Evolutionary conservation across 2,888 invertebrate species (phyloP).

Genomic region (Microplitis deprimator): DNA sequence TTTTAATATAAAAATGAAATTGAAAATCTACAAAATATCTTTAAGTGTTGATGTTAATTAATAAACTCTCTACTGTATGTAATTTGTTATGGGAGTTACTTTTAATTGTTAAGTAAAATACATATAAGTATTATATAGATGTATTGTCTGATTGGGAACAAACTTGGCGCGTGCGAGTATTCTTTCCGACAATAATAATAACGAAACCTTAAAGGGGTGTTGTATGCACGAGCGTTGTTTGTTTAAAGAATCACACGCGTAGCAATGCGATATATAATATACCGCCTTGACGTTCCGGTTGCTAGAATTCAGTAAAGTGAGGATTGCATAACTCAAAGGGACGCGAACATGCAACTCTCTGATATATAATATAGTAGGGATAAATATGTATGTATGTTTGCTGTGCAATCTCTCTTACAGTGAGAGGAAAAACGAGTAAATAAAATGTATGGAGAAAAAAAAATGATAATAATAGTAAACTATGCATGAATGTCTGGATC

Average conservation of each 20-base stretch:
- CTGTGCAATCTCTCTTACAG: conserved; percentile 7
- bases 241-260: conserved; percentile 29
- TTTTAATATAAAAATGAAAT: not conserved
- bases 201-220: conserved; percentile 28
- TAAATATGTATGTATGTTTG: conserved; percentile 3
- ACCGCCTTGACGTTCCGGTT: conserved; percentile 23
- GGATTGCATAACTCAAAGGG: conserved; percentile 45
- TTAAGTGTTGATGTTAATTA: not conserved
- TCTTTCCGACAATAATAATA: conserved; percentile 2
- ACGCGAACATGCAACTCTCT: not conserved
- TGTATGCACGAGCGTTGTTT: conserved; percentile 13
- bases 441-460: conserved; percentile 2
- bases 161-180: conserved; percentile 33
- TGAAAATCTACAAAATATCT: not conserved
- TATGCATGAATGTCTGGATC: conserved; percentile 29
- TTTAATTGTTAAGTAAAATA: not conserved
- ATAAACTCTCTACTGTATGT: not conserved
- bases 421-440: not conserved
- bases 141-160: conserved; percentile 10
- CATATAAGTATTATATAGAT: not conserved
- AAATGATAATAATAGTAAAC: conserved; percentile 28
- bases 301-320: conserved; percentile 37
- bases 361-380: not conserved
- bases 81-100: not conserved
- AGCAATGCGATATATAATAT: conserved; percentile 33